A percentile compares a stretch with the other conserved stretches of the same genome.
phyloP scores from a whole-genome alignment of 1,140 invertebrate species.

The Aphelenchoides besseyi region DNA sequence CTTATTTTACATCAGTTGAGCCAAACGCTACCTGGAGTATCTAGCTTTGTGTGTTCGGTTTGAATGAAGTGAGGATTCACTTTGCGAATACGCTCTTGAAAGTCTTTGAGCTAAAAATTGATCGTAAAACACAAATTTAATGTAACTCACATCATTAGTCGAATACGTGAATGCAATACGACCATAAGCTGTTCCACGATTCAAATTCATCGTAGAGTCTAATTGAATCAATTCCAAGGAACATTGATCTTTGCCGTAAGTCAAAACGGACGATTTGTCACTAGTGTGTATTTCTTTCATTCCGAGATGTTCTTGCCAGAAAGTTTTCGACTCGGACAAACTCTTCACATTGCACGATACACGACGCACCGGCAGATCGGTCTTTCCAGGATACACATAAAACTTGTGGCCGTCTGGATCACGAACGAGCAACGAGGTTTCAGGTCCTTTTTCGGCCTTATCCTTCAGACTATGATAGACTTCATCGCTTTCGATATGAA shows the following conservation, averaged over 20 bases:
- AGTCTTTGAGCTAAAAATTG: conserved; percentile 68
- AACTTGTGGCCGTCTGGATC: conserved; percentile 89
- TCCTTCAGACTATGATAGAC: conserved; percentile 67
- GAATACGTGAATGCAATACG: conserved; percentile 65
- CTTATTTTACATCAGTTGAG: no score
- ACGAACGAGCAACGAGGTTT: conserved; percentile 67
- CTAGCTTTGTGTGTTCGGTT: conserved; percentile 80
- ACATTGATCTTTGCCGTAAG: conserved; percentile 54
- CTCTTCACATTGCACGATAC: conserved; percentile 77
- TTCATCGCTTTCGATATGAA: conserved; percentile 78
- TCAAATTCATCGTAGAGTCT: conserved; percentile 65
- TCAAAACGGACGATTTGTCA: conserved; percentile 30
- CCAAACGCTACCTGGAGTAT: conserved; percentile 87
- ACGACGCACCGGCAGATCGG: conserved; percentile 77
- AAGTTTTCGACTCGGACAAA: conserved; percentile 71
- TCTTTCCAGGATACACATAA: conserved; percentile 72
- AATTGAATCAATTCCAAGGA: conserved; percentile 40
- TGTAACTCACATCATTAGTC: conserved; percentile 33
- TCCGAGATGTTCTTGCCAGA: conserved; percentile 50
- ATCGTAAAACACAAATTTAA: conserved; percentile 9
- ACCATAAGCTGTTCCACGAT: conserved; percentile 87
- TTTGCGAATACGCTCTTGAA: conserved; percentile 75
- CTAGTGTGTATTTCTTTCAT: conserved; percentile 41
- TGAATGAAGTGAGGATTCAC: conserved; percentile 73
- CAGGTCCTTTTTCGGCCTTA: conserved; percentile 8